Evolutionary conservation across 2,113 vertebrate species (phyloP).

Genomic region (Cryptoleucopteryx plumbea): DNA sequence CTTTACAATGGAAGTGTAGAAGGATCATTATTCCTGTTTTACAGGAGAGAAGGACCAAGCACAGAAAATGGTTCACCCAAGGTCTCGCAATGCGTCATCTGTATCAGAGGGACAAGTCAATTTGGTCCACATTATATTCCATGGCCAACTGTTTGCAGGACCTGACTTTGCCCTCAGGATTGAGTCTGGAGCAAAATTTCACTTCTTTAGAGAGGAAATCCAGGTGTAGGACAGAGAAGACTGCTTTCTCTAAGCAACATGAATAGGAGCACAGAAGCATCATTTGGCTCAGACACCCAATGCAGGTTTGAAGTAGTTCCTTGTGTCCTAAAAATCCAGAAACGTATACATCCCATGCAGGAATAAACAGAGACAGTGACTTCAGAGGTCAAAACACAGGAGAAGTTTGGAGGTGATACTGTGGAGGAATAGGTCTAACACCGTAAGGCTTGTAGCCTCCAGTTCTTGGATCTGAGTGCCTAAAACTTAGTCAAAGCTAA

Average conservation of each 20-base stretch:
- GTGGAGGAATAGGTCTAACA: background rate
- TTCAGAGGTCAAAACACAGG: background rate
- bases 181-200: background rate
- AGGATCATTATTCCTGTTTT: background rate
- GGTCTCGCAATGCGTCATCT: background rate
- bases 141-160: rapidly evolving
- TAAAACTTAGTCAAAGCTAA: background rate
- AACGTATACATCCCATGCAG: rapidly evolving
- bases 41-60: background rate
- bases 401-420: background rate
- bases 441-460: background rate
- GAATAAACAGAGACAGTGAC: background rate
- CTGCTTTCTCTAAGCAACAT: background rate
- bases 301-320: background rate
- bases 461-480: background rate
- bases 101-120: background rate
- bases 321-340: background rate
- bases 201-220: background rate
- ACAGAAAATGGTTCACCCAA: background rate
- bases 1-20: background rate
- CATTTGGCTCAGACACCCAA: rapidly evolving
- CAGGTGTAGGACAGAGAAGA: no score
- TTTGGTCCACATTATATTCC: background rate
- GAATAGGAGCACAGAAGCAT: background rate
- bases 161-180: background rate